Percentiles rank a stretch among this genome's conserved stretches.
Conservation (phyloP, 2,113 vertebrate species). For the Chloropsis cyanopogon region DNA sequence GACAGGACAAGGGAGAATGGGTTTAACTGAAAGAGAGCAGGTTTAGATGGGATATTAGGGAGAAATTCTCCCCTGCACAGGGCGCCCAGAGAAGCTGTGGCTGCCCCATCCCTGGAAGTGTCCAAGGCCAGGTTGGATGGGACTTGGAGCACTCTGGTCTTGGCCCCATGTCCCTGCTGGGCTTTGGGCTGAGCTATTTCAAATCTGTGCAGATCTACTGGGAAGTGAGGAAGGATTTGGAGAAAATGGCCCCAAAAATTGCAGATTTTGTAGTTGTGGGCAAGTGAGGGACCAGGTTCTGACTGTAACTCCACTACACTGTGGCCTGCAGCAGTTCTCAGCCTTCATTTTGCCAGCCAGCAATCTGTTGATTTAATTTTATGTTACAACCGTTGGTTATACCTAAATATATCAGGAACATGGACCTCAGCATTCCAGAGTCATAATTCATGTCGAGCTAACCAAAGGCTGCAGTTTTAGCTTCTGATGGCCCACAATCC, state of each 20-base stretch:
- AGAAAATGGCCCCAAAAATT: not conserved
- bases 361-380: conserved; percentile 43
- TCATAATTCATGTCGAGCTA: not conserved
- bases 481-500: conserved; percentile 25
- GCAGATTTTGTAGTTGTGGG: not conserved
- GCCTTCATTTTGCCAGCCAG: not conserved
- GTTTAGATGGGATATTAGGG: not conserved
- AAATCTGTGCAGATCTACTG: not conserved
- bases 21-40: not conserved
- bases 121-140: not conserved
- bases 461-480: conserved; percentile 29
- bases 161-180: fast-evolving
- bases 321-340: not conserved
- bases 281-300: not conserved
- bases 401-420: conserved; percentile 59
- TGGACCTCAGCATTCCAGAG: conserved; percentile 25
- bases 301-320: conserved; percentile 12
- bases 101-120: not conserved
- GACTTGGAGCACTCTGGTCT: not conserved
- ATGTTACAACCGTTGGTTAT: conserved; percentile 27
- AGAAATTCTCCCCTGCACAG: not conserved
- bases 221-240: not conserved
- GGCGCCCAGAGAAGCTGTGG: not conserved
- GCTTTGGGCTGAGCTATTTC: not conserved
- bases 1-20: not conserved